These are phyloP conservation scores for Ficedula albicollis DNA, from an alignment of 2,797 vertebrate genomes.

Conservation along the genomic window DNA sequence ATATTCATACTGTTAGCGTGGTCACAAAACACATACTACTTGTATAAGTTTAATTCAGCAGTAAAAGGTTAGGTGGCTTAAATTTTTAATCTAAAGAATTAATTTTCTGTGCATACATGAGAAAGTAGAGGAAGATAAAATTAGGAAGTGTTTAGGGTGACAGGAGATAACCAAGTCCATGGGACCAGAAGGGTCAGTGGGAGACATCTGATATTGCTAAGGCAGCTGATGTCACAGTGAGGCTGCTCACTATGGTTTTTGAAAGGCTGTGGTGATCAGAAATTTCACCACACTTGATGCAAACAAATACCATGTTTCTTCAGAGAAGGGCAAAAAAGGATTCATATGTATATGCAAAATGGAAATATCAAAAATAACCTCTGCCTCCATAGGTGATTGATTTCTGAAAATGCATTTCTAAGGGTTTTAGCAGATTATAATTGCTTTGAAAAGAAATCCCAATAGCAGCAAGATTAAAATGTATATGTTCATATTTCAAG, in stretches of 20 bases:
- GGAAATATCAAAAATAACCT: neutral
- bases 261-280: neutral
- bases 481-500: neutral
- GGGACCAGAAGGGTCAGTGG: neutral
- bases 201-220: neutral
- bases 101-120: neutral
- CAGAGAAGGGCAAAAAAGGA: neutral
- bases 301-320: neutral
- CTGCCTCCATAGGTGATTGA: neutral
- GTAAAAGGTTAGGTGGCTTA: neutral
- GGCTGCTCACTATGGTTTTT: neutral
- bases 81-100: neutral
- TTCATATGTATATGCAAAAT: neutral
- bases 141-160: neutral
- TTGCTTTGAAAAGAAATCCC: neutral
- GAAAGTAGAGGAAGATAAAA: neutral
- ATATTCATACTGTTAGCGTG: neutral
- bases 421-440: neutral
- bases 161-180: neutral
- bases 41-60: neutral
- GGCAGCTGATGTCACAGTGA: neutral
- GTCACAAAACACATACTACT: neutral
- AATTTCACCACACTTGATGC: neutral
- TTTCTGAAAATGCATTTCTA: neutral
- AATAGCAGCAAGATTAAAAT: neutral